A percentile compares a stretch with the other conserved stretches of the same genome.
Conservation (phyloP, 2,888 invertebrate species). For the Altica lythri region DNA sequence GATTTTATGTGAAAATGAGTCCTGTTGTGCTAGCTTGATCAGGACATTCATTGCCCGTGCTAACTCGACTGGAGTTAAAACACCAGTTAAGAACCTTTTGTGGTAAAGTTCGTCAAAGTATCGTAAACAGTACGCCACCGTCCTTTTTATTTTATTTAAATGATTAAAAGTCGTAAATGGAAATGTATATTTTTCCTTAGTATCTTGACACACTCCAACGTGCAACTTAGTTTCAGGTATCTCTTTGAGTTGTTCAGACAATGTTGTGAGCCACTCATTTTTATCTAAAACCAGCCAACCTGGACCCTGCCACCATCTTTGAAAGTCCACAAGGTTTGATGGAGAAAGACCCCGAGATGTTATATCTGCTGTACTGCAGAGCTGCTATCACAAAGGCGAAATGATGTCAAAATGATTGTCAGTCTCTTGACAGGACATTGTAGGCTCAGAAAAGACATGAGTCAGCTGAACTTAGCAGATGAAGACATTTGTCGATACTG, state of each 20-base stretch:
- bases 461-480: no score
- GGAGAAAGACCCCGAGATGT: constrained; percentile 4
- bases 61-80: not conserved
- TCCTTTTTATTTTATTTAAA: constrained; percentile 5
- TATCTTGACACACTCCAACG: no score
- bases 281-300: not conserved
- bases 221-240: not conserved
- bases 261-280: not conserved
- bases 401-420: no score
- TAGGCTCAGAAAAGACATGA: no score
- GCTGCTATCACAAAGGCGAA: no score
- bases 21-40: not conserved
- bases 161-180: not conserved
- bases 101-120: not conserved
- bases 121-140: not conserved
- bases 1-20: not conserved
- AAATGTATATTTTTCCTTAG: no score
- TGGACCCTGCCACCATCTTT: constrained; percentile 20
- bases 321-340: not conserved
- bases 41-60: not conserved
- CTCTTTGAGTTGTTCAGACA: not conserved
- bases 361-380: no score
- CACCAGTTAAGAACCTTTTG: not conserved
- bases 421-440: no score
- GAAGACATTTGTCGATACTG: no score